Evolutionary conservation across 2,113 vertebrate species (phyloP).

Genomic region (Odobenus rosmarus): DNA sequence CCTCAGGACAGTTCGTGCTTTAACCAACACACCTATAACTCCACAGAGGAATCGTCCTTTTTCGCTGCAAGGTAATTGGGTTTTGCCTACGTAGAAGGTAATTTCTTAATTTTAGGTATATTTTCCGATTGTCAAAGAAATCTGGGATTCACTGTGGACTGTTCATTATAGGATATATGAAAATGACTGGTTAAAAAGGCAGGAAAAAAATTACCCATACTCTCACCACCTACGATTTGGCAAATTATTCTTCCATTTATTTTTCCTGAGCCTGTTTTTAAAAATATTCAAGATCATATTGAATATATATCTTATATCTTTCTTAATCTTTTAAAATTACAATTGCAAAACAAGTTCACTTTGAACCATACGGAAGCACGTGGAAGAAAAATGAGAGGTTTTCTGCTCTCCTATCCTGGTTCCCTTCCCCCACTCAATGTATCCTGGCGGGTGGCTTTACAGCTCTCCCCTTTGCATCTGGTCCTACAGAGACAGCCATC

Average conservation of each 20-base stretch:
- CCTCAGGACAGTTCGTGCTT: neutral
- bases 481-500: too few relatives aligned
- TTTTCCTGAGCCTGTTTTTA: slow-evolving; percentile 23
- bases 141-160: neutral
- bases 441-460: too few relatives aligned
- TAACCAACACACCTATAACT: too few relatives aligned
- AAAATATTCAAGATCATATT: neutral
- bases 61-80: neutral
- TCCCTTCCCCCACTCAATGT: neutral
- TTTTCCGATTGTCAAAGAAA: neutral
- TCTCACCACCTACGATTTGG: neutral
- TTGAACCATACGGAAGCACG: neutral
- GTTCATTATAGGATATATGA: slow-evolving; percentile 33
- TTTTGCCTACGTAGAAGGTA: neutral
- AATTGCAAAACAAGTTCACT: neutral
- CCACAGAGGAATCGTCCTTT: neutral
- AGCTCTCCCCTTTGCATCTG: neutral
- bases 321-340: slow-evolving; percentile 46
- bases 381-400: neutral
- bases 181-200: neutral
- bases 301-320: neutral
- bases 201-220: neutral
- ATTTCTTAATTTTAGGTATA: neutral
- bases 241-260: slow-evolving; percentile 17
- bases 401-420: neutral